phyloP scores from a whole-genome alignment of 2,113 vertebrate species.

The Montifringilla adamsi region DNA sequence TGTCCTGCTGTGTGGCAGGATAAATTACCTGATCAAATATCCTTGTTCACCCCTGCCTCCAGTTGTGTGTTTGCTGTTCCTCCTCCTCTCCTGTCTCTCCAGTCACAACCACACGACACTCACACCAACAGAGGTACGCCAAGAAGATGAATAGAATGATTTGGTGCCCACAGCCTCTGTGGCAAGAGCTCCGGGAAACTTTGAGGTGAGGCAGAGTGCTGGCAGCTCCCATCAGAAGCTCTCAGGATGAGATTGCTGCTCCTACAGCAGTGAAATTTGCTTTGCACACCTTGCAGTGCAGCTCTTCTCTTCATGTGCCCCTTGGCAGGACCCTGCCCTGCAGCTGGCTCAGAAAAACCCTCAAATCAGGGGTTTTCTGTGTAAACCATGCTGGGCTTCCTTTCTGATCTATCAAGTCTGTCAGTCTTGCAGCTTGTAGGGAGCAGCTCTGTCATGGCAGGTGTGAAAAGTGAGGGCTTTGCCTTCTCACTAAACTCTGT shows the following conservation, averaged over 20 bases:
- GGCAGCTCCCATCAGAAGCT: not conserved
- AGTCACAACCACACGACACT: fast-evolving
- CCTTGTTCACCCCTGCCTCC: not conserved
- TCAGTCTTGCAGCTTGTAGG: not conserved
- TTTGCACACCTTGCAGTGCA: not conserved
- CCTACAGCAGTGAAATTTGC: not conserved
- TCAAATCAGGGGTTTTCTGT: not conserved
- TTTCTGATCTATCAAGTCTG: not conserved
- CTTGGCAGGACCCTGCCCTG: not conserved
- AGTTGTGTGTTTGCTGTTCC: not conserved
- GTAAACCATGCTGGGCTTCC: not conserved
- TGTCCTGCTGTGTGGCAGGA: not conserved
- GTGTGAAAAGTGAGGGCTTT: not conserved
- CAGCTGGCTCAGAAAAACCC: not conserved
- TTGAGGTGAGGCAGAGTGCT: not conserved
- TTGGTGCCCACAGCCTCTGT: not conserved
- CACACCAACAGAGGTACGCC: not conserved
- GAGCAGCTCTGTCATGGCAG: not conserved
- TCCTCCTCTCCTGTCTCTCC: not conserved
- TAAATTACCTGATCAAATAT: constrained; percentile 36
- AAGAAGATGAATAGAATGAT: not conserved
- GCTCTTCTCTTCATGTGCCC: not conserved
- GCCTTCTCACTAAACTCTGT: not conserved
- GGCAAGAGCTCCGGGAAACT: not conserved
- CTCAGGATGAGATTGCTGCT: not conserved